These are phyloP conservation scores for Xyrauchen texanus DNA, from an alignment of 2,113 vertebrate species.

Conservation along the genomic window DNA sequence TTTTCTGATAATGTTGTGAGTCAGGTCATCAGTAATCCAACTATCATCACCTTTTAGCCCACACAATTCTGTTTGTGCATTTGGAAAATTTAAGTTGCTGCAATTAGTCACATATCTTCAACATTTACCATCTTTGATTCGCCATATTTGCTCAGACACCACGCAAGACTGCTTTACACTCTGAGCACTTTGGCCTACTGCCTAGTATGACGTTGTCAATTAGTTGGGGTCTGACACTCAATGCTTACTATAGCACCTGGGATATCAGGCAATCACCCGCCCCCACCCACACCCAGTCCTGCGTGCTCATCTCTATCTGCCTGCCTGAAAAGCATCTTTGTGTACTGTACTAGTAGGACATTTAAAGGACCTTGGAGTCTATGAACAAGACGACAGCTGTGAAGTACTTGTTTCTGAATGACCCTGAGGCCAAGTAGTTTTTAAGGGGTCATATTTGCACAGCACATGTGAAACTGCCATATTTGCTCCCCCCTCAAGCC, in stretches of 20 bases:
- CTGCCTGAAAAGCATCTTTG: conserved; percentile 20
- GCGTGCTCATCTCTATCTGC: conserved; percentile 62
- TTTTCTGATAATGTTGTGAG: not conserved
- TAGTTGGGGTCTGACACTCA: conserved; percentile 58
- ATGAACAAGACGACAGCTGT: not conserved
- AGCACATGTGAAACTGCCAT: not conserved
- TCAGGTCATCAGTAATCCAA: no score
- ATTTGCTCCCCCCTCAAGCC: not conserved
- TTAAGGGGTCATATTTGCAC: not conserved
- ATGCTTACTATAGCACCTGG: conserved; percentile 26
- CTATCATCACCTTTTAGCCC: not conserved
- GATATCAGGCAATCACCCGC: conserved; percentile 49
- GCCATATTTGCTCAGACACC: conserved; percentile 43
- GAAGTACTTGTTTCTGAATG: not conserved
- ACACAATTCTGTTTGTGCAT: not conserved
- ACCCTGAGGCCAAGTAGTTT: not conserved
- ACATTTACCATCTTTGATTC: not conserved
- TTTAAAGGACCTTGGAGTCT: not conserved
- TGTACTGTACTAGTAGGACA: not conserved
- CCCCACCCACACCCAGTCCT: conserved; percentile 9
- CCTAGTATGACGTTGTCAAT: conserved; percentile 64
- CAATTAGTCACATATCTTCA: not conserved
- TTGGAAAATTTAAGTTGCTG: not conserved
- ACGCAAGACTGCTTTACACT: not conserved
- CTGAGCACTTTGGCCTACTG: conserved; percentile 30